Conservation (phyloP, 2,113 vertebrate genomes). For the Bagarius yarrelli region DNA sequence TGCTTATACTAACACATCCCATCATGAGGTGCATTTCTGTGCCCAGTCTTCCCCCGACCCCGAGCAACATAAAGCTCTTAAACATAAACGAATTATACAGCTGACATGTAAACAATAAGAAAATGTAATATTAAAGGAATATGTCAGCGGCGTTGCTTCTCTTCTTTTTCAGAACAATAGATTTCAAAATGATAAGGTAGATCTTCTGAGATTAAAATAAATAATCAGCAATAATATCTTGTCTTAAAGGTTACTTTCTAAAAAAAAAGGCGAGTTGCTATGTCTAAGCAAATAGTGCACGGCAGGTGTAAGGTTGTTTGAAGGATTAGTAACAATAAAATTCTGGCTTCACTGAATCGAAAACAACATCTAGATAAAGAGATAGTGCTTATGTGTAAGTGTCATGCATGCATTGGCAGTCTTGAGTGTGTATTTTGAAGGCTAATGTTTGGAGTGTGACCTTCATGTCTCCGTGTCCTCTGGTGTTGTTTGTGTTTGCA, state of each 20-base stretch:
- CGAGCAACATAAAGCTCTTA: not conserved
- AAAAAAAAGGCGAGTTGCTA: not conserved
- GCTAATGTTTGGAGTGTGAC: slow-evolving; percentile 3
- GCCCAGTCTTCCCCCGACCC: not conserved
- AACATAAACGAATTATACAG: not conserved
- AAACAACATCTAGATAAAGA: not conserved
- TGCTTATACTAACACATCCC: not conserved
- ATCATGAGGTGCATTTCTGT: not conserved
- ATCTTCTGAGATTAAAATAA: too few relatives aligned
- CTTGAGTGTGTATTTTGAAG: slow-evolving; percentile 24
- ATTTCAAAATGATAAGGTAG: not conserved
- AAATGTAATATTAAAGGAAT: not conserved
- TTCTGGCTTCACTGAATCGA: not conserved
- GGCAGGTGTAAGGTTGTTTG: not conserved
- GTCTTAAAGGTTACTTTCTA: not conserved
- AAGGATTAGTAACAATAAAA: not conserved
- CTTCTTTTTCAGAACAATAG: not conserved
- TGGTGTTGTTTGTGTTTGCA: slow-evolving; percentile 35
- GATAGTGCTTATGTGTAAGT: not conserved
- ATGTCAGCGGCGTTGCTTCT: not conserved
- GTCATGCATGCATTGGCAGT: slow-evolving; percentile 3
- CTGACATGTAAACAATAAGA: not conserved
- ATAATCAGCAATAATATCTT: not conserved
- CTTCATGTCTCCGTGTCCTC: slow-evolving; percentile 7
- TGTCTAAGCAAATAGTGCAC: not conserved